Evolutionary conservation across 1,140 invertebrate species (phyloP), one percentile per base, ranked within the genome.

Genomic region (Zelostemma sp.): DNA sequence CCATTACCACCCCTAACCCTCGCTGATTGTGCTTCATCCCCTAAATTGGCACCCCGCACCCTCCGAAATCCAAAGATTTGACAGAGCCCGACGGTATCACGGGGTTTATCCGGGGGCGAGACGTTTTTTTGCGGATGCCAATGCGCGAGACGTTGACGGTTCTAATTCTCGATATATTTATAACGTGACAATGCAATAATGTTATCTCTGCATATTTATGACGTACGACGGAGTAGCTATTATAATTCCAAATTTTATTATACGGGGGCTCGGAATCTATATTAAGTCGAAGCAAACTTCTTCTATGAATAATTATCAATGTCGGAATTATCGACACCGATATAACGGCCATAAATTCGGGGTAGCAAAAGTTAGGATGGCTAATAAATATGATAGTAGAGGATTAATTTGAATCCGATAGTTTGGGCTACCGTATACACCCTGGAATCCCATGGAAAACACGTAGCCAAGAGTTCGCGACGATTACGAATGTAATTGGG

Each of bases 11-110:
- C 69, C 68, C 55, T 63, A 65, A 57, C 68, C 46, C 68, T 69
- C 73, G 72, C 65, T 73, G 69, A 74, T 72, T 71, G 75, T 76
- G 77, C 74, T 83, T 82, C 79, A 79, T 80, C 73, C 78, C 79
- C 78, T 77, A 82, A 82, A 82, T 78, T 78, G 78, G 70, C 73
- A 75, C 75, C 76, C 75, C 69, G 61, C 67, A 73, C 68, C 64
- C 70, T 54, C 43, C 63, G 60, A 53, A 68, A 64, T 59, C 62
- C 69, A 67, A 72, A 59, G 70, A 72, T 65, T 72, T 61, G 64
- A 68, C 61, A 61, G 58, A 68, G 70, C 57, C 54, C 62, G 63
- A 69, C 61, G 53, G 46, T 35, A 51, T 53, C 60, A 38, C 56
- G 12, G 55, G 28, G 59, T 25, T 25, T 59, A 67, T 28, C 63